Percentiles rank a stretch among this genome's conserved stretches.
phyloP scores from a whole-genome alignment of 2,888 invertebrate species.

The Notodonta ziczac region DNA sequence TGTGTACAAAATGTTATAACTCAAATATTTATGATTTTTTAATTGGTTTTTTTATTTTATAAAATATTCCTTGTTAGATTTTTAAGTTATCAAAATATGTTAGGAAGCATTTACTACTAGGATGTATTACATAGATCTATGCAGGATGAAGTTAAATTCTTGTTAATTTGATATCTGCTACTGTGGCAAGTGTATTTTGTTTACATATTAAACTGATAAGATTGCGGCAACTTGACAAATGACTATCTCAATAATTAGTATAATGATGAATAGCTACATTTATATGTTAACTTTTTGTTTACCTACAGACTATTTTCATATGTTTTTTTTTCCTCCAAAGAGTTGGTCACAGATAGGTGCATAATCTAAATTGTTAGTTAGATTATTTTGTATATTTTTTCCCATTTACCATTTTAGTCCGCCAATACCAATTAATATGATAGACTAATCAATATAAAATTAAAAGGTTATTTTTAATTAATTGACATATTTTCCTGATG shows the following conservation, averaged over 20 bases:
- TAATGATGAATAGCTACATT: neutral
- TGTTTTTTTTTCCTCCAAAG: neutral
- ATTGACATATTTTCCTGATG: neutral
- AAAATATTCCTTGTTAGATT: neutral
- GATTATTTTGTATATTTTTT: too few relatives aligned
- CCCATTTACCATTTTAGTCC: too few relatives aligned
- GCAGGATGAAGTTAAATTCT: too few relatives aligned
- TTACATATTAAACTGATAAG: conserved; percentile 23
- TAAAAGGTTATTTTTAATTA: neutral
- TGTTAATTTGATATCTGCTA: conserved; percentile 16
- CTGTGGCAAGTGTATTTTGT: conserved; percentile 11
- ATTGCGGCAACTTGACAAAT: conserved; percentile 7
- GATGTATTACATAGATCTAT: too few relatives aligned
- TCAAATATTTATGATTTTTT: neutral
- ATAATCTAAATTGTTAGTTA: too few relatives aligned
- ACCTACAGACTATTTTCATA: neutral
- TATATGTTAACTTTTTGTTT: neutral
- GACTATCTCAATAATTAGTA: neutral
- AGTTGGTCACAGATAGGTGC: too few relatives aligned
- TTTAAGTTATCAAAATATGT: too few relatives aligned
- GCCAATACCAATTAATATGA: too few relatives aligned
- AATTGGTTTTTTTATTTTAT: neutral
- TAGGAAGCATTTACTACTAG: neutral
- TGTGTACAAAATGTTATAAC: neutral
- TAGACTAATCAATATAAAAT: too few relatives aligned